Base-by-base conservation (phyloP, 2,797 vertebrate species). In the Mus caroli region DNA sequence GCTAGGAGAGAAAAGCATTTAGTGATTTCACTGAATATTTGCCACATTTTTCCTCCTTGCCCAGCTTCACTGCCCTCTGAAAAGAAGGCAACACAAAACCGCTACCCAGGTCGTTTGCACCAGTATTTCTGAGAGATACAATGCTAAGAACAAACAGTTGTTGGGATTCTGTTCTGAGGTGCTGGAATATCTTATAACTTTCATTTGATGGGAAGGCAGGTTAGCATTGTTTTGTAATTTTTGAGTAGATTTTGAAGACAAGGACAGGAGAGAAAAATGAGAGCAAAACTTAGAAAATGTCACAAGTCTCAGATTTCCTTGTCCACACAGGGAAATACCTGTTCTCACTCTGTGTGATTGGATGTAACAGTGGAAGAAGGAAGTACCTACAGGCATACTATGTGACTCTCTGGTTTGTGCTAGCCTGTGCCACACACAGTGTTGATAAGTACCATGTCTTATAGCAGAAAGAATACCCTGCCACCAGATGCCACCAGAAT, bases 91-190 rank as follows among this genome's bases (percentile, higher is more conserved):
- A 94, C 67, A 84, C 78, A 79, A 84, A 84, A 77, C 75, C 88
- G n/a, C 52, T 64, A 82, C 43, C 26, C 28, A 71, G 56, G 24
- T 90, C 26, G 12, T 82, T 84, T 60, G 93, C 85, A 64, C 73
- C 73, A 79, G n/a, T 86, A 6, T 46, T 90, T 95, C 73, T 88
- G 28, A 31, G 28, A 43, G 91, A 89, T 77, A 37, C 1, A 87
- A 78, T 15, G 79, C 37, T 54, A 84, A 87, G 0, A 67, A 88
- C 43, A 95, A 69, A 94, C 10, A 91, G 10, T 54, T 92, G n/a
- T 73, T 54, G 73, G 31, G 89, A 84, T 94, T 96, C 60, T 31
- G 88, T 93, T 92, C 52, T 56, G 19, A 94, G 31, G 75, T 77
- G 56, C 89, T 83, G n/a, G 79, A 87, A 34, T 91, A 3, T 71